Base-by-base conservation (phyloP, 2,113 vertebrate species). In the Nycticorax nycticorax region DNA sequence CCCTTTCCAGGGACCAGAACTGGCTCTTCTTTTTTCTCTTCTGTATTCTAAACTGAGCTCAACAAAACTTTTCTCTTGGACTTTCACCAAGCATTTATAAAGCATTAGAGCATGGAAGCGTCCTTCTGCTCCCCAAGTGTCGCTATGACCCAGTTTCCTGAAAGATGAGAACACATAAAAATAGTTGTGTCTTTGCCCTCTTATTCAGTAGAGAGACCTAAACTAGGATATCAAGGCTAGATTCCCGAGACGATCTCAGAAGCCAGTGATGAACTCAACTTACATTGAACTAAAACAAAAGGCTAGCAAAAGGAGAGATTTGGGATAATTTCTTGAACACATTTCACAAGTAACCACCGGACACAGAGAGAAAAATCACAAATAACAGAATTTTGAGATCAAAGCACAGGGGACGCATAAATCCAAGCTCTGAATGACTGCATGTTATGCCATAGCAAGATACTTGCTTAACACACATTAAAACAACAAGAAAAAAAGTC, bases 101-200 rank as follows among this genome's bases (percentile, higher is more conserved):
- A 91, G 56, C 89, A 89, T 45, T 50, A 88, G 78, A 93, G 93
- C 28, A 0, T 53, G 48, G 78, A 91, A 71, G 33, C 85, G 68
- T 93, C 85, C 80, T 66, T 52, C 62, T 79, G 94, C 80, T 93
- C 86, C 91, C 79, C 24, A 60, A 91, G 89, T 95, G 77, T 81
- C 2, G 0, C 73, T 72, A 56, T 91, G 87, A 91, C 81, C 93
- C 93, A 94, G 66, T 96, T 96, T 95, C 96, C 69, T 56, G 77
- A 87, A 96, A 95, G 86, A 97, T 57, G 47, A 89, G 77, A 92
- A 52, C 39, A 68, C 63, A 84, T 71, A 96, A 95, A 95, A 95
- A 93, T 87, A 94, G 83, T 86, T 80, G 67, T 52, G 43, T 41
- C 79, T 89, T 85, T 92, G 81, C 67, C 74, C 67, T 92, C 68